Percentiles rank a stretch among this genome's conserved stretches.
These are phyloP conservation scores for Cheilosia grossa DNA, from an alignment of 2,888 invertebrate species.

Conservation along the genomic window DNA sequence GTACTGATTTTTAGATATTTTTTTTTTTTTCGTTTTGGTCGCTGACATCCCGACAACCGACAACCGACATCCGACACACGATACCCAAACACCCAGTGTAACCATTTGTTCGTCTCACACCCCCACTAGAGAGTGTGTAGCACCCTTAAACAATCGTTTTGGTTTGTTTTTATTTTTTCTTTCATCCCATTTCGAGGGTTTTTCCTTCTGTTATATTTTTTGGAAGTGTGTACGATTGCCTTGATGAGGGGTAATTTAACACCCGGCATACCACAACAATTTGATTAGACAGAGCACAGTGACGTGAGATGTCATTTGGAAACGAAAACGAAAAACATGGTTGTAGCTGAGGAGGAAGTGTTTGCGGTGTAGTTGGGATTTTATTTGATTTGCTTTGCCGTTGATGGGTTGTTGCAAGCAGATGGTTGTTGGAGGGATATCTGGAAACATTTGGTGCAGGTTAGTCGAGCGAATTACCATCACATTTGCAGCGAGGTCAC, in stretches of 20 bases:
- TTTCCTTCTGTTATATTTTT: slow-evolving; percentile 26
- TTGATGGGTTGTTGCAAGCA: slow-evolving; percentile 32
- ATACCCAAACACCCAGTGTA: slow-evolving; percentile 49
- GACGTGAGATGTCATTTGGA: slow-evolving; percentile 56
- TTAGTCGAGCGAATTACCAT: slow-evolving; percentile 4
- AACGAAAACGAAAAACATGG: slow-evolving; percentile 2
- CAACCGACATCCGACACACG: slow-evolving; percentile 42
- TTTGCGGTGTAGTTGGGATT: slow-evolving; percentile 32
- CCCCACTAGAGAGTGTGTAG: slow-evolving; percentile 7
- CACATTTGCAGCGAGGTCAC: slow-evolving; percentile 10
- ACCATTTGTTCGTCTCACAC: slow-evolving; percentile 55
- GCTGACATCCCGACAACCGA: slow-evolving; percentile 33
- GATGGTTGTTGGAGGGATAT: slow-evolving; percentile 53
- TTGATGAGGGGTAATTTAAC: slow-evolving; percentile 73
- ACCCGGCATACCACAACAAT: slow-evolving; percentile 68
- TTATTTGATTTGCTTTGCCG: slow-evolving; percentile 50
- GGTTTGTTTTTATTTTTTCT: slow-evolving; percentile 31
- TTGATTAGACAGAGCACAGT: slow-evolving; percentile 66
- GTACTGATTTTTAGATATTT: background rate
- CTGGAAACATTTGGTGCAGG: slow-evolving; percentile 34
- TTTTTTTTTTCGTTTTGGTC: background rate
- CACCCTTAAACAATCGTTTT: slow-evolving; percentile 63
- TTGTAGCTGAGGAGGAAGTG: background rate
- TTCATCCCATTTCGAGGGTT: slow-evolving; percentile 7
- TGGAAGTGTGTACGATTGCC: slow-evolving; percentile 61